Percentiles rank a stretch among this genome's conserved stretches.
Evolutionary conservation across 2,797 vertebrate species (phyloP).

Genomic region (Danio jaintianensis): DNA sequence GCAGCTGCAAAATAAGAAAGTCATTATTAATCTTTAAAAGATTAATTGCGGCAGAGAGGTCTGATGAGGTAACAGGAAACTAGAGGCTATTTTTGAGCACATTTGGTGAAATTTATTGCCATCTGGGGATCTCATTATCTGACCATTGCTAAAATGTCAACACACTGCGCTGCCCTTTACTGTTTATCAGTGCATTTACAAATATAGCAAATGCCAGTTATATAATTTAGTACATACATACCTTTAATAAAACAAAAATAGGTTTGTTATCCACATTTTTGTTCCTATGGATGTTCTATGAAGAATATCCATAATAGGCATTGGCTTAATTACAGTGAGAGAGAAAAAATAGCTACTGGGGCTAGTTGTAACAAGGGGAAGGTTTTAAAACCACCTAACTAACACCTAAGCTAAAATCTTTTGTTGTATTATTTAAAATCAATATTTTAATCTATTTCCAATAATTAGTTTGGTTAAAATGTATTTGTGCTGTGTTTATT

Average conservation of each 20-base stretch:
- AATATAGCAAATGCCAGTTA: neutral
- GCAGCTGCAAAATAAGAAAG: neutral
- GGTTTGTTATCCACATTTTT: too few relatives aligned
- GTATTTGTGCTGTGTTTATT: neutral
- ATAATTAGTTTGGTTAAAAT: neutral
- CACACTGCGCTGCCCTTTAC: neutral
- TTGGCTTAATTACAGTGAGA: too few relatives aligned
- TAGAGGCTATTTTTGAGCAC: constrained; percentile 4
- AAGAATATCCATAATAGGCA: too few relatives aligned
- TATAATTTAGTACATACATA: neutral
- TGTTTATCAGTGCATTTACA: neutral
- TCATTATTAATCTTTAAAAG: neutral
- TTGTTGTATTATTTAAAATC: neutral
- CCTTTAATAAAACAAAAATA: neutral
- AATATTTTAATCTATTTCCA: neutral
- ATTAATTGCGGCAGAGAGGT: neutral
- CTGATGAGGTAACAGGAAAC: constrained; percentile 24
- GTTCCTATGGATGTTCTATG: too few relatives aligned
- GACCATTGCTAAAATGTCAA: neutral
- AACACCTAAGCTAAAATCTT: too few relatives aligned
- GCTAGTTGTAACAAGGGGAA: neutral
- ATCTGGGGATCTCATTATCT: constrained; percentile 14
- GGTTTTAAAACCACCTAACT: neutral
- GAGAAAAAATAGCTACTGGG: neutral
- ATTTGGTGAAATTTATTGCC: constrained; percentile 1